Evolutionary conservation across 2,888 invertebrate species (phyloP).

Genomic region (Nebria salina): DNA sequence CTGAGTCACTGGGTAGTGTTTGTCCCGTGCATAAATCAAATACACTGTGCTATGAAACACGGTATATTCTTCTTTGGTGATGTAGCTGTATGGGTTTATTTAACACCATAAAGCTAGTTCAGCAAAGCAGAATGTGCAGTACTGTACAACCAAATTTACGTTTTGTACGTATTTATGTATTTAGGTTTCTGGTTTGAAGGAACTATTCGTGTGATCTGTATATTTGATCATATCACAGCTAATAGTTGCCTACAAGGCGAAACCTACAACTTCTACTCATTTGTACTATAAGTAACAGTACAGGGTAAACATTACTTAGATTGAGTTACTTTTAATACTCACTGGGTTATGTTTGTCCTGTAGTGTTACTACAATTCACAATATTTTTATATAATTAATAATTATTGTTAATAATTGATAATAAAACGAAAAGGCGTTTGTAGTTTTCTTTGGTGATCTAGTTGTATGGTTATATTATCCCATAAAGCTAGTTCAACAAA

Average conservation of each 20-base stretch:
- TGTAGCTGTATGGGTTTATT: conserved; percentile 21
- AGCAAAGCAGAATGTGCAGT: conserved; percentile 14
- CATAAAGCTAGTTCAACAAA: conserved; percentile 65
- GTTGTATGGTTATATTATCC: conserved; percentile 62
- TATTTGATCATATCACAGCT: conserved; percentile 62
- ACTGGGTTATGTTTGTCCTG: conserved; percentile 31
- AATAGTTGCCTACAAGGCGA: conserved; percentile 64
- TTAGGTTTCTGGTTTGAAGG: conserved; percentile 62
- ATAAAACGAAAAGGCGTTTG: conserved; percentile 54
- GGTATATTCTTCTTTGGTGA: conserved; percentile 25
- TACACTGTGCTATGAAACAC: too few relatives aligned
- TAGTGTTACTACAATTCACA: background rate
- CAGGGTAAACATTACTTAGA: background rate
- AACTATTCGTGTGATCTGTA: conserved; percentile 65
- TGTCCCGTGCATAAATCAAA: conserved; percentile 3
- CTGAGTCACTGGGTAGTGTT: conserved; percentile 35
- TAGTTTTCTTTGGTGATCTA: conserved; percentile 65
- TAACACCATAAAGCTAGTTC: conserved; percentile 29
- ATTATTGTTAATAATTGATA: too few relatives aligned
- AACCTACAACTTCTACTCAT: conserved; percentile 2
- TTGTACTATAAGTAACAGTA: background rate
- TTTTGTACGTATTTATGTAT: background rate
- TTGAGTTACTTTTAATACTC: conserved; percentile 8
- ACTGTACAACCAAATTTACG: background rate
- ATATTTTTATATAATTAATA: too few relatives aligned